Conservation (phyloP, 1,140 invertebrate species). For the Anoplolepis gracilipes region DNA sequence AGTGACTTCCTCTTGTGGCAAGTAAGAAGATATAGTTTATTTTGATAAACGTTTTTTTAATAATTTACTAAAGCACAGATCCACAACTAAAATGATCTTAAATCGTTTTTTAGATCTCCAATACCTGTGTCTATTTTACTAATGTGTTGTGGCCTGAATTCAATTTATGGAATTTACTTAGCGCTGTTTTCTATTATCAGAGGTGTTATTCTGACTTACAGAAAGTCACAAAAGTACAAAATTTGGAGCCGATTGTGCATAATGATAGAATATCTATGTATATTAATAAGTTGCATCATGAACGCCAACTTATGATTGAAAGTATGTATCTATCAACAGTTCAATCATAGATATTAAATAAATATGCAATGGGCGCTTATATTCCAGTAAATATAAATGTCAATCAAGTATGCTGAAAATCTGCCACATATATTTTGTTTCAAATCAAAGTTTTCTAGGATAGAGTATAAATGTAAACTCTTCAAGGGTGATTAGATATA, state of each 20-base stretch:
- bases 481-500: neutral
- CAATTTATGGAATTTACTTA: constrained; percentile 95
- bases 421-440: constrained; percentile 28
- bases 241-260: constrained; percentile 53
- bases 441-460: neutral
- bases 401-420: constrained; percentile 12
- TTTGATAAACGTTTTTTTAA: constrained; percentile 1
- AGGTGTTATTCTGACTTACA: constrained; percentile 82
- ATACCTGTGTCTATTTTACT: constrained; percentile 92
- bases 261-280: constrained; percentile 75
- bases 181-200: constrained; percentile 95
- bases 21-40: constrained; percentile 85
- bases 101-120: constrained; percentile 87
- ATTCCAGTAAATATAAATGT: constrained; percentile 22
- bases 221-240: constrained; percentile 65
- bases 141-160: constrained; percentile 98
- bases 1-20: constrained; percentile 99
- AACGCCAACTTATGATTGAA: constrained; percentile 73
- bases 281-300: constrained; percentile 75
- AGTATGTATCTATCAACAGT: constrained; percentile 44
- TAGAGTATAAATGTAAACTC: too few relatives aligned
- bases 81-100: constrained; percentile 1
- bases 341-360: constrained; percentile 40
- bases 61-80: neutral
- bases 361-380: neutral